phyloP scores from a whole-genome alignment of 2,797 vertebrate species.

The Coregonus suidteri region DNA sequence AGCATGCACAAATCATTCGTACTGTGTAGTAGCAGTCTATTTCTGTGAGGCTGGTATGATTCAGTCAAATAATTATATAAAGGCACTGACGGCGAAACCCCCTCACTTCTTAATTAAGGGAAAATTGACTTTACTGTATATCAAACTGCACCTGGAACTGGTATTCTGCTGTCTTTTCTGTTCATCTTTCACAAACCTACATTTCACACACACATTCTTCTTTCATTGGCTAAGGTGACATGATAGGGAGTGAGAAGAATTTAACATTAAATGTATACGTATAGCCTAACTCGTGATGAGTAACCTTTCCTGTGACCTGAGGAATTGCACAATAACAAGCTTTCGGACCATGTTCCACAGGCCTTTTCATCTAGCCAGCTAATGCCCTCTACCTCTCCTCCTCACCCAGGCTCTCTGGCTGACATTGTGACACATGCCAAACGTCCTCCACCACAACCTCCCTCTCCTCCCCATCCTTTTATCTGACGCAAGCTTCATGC shows the following conservation, averaged over 20 bases:
- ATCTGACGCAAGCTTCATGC: constrained; percentile 50
- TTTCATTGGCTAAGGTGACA: not conserved
- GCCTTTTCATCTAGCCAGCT: not conserved
- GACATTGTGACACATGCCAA: constrained; percentile 9
- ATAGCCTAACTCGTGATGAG: not conserved
- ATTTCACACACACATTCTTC: not conserved
- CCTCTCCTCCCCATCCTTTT: constrained; percentile 44
- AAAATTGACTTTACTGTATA: not conserved
- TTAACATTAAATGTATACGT: not conserved
- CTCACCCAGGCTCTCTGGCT: not conserved
- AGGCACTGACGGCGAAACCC: not conserved
- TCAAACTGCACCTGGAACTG: not conserved
- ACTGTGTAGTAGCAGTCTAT: not conserved
- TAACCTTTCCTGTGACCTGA: not conserved
- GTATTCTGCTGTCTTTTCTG: not conserved
- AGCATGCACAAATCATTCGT: not conserved
- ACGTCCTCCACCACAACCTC: constrained; percentile 28
- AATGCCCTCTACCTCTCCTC: not conserved
- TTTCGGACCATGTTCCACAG: not conserved
- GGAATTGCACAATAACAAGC: not conserved
- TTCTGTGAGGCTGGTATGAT: not conserved
- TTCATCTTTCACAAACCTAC: not conserved
- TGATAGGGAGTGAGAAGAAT: not conserved
- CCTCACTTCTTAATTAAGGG: not conserved
- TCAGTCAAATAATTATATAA: not conserved